These are phyloP conservation scores for Popillia japonica DNA, from an alignment of 1,140 invertebrate genomes.

Conservation along the genomic window DNA sequence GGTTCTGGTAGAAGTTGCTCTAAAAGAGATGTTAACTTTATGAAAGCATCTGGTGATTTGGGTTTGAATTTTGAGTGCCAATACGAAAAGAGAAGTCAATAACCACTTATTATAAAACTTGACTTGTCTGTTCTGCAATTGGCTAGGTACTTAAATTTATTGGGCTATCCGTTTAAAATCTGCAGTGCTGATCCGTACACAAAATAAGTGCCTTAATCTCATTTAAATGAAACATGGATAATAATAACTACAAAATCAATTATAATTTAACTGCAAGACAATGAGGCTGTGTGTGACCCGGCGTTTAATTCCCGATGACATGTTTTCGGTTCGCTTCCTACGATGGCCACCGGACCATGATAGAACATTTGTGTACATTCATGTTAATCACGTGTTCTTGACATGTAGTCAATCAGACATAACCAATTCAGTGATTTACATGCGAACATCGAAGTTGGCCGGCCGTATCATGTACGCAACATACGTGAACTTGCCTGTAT, in stretches of 20 bases:
- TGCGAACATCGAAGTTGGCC: conserved; percentile 3
- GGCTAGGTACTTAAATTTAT: too few relatives aligned
- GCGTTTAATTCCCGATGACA: conserved; percentile 24
- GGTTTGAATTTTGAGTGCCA: too few relatives aligned
- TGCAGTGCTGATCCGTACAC: too few relatives aligned
- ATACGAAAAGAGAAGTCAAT: too few relatives aligned
- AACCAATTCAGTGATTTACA: conserved; percentile 32
- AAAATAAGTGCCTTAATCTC: too few relatives aligned
- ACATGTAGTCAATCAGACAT: conserved; percentile 33
- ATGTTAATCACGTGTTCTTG: conserved; percentile 35
- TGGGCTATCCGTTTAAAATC: too few relatives aligned
- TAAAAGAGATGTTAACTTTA: too few relatives aligned
- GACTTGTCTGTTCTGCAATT: too few relatives aligned
- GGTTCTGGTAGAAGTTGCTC: too few relatives aligned
- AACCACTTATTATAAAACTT: too few relatives aligned
- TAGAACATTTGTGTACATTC: conserved; percentile 25
- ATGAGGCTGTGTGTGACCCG: neutral
- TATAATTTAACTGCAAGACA: conserved; percentile 4
- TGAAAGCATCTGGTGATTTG: too few relatives aligned
- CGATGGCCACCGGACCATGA: conserved; percentile 5
- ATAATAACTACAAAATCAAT: neutral
- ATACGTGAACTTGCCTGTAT: neutral
- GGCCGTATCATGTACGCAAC: neutral
- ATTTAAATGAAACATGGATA: neutral
- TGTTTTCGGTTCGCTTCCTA: conserved; percentile 20